Base-by-base conservation (phyloP, 2,797 vertebrate species). In the Poecilia velifera region DNA sequence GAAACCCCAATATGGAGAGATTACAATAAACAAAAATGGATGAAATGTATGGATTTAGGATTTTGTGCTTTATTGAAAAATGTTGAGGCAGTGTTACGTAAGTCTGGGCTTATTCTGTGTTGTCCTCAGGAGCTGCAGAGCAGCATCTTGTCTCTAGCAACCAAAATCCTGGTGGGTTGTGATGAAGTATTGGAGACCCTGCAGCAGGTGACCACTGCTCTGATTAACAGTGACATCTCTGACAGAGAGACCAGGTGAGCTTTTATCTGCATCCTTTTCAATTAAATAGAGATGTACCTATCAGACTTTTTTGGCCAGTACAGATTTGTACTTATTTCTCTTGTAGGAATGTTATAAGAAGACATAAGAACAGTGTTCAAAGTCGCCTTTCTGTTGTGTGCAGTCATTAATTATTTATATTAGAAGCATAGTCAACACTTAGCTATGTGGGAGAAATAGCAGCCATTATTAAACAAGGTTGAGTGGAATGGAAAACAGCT, bases 181-280 rank as follows among this genome's bases (percentile, higher is more conserved):
- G 98, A 99, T 88, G 98, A 99, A 95, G 98, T 99, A 53, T 93
- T 99, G 86, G 98, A 99, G 95, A 99, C 97, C 88, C 96, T 99
- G 79, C 98, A 99, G 88, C 97, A 98, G 91, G 98, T 99, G 89
- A 99, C 98, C 74, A 98, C 97, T n/a, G 97, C 97, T 73, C 96
- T 99, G 76, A 98, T 99, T 81, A 97, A 98, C 94, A 98, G 98
- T 76, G 97, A 98, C 90, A 94, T 98, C 84, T 77, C 94, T 22
- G 98, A 99, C 86, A 96, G 96, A 84, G 98, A 99, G 81, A 97
- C 95, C 88, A 98, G 98, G 98, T 99, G 91, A 90, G 46, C 16
- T 16, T 82, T 77, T 74, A 1, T 72, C 64, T 47, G 25, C 1
- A 39, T 68, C 25, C 25, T 75, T 25, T 34, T 31, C 28, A 4